Conservation (phyloP, 2,113 vertebrate species). For the Entomyzon cyanotis region DNA sequence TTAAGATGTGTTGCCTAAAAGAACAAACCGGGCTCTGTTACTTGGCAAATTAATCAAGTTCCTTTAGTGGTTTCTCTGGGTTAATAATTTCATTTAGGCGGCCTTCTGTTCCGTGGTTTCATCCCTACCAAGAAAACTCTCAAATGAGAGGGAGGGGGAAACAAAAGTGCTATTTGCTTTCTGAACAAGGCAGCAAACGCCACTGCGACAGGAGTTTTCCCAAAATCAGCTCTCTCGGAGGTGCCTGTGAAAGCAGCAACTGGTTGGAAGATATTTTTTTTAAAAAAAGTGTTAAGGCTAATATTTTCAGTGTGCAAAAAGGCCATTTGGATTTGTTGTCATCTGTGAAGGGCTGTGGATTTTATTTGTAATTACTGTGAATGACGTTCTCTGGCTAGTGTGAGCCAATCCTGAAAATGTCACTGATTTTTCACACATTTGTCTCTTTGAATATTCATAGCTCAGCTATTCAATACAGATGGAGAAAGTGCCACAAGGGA, state of each 20-base stretch:
- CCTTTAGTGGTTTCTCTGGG: constrained; percentile 53
- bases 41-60: constrained; percentile 65
- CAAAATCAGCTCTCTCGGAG: not conserved
- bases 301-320: constrained; percentile 53
- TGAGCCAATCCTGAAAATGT: constrained; percentile 23
- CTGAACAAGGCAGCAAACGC: not conserved
- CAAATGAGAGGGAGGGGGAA: not conserved
- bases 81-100: constrained; percentile 58
- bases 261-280: not conserved
- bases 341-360: constrained; percentile 43
- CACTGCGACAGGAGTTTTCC: not conserved
- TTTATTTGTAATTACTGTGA: constrained; percentile 28
- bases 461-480: not conserved
- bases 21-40: constrained; percentile 58
- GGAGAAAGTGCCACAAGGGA: not conserved
- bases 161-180: not conserved
- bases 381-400: constrained; percentile 29
- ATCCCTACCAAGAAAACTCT: constrained; percentile 27
- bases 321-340: constrained; percentile 59
- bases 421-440: constrained; percentile 18
- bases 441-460: constrained; percentile 55
- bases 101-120: constrained; percentile 43
- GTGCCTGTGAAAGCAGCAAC: constrained; percentile 53
- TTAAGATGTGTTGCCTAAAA: constrained; percentile 65
- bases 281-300: constrained; percentile 36